Evolutionary conservation across 1,140 invertebrate species (phyloP).

Genomic region (Stegodyphus dumicola): DNA sequence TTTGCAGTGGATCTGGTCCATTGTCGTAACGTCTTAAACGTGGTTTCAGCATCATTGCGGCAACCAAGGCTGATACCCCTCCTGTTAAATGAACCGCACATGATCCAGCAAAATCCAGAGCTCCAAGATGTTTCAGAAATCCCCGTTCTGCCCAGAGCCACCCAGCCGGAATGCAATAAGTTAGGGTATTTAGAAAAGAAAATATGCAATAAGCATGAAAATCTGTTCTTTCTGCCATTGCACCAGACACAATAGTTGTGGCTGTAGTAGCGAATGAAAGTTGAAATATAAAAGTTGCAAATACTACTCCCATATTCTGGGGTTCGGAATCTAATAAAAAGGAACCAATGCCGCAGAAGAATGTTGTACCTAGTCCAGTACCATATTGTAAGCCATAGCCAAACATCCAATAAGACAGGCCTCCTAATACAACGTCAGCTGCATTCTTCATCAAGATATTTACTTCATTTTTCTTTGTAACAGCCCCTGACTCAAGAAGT

Average conservation of each 20-base stretch:
- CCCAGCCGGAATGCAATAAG: slow-evolving; percentile 94
- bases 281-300: slow-evolving; percentile 68
- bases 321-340: slow-evolving; percentile 70
- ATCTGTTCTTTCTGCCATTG: slow-evolving; percentile 77
- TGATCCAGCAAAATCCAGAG: slow-evolving; percentile 90
- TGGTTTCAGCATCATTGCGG: slow-evolving; percentile 89
- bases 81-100: slow-evolving; percentile 92
- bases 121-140: slow-evolving; percentile 83
- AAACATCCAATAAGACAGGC: slow-evolving; percentile 93
- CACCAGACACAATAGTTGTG: slow-evolving; percentile 70
- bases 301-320: slow-evolving; percentile 65
- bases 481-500: slow-evolving; percentile 90
- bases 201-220: slow-evolving; percentile 92
- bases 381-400: slow-evolving; percentile 94
- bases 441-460: slow-evolving; percentile 98
- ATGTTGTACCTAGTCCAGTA: slow-evolving; percentile 74
- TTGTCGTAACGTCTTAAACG: slow-evolving; percentile 86
- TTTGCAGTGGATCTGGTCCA: slow-evolving; percentile 78
- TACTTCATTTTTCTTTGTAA: slow-evolving; percentile 92
- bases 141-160: slow-evolving; percentile 91
- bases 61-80: slow-evolving; percentile 81
- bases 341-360: slow-evolving; percentile 75
- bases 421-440: slow-evolving; percentile 91
- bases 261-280: slow-evolving; percentile 69
- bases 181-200: slow-evolving; percentile 87